Base-by-base conservation (phyloP, 2,113 vertebrate species). In the Tor tambroides region DNA sequence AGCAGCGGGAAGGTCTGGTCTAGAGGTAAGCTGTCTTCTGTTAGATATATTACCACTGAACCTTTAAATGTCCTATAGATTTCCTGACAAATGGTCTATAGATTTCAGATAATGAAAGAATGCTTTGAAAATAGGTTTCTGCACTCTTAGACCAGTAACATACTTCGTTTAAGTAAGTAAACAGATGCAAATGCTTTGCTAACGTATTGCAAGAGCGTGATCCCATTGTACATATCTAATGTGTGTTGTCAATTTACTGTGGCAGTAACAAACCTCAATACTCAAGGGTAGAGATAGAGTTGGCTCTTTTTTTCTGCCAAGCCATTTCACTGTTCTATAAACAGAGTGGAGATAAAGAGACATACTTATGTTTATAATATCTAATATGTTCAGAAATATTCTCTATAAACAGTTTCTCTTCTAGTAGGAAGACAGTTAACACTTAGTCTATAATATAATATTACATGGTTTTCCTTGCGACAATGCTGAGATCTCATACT, bases 1-100 rank as follows among this genome's bases (percentile, higher is more conserved):
- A 49, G 88, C 87, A 88, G 65, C 92, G 0, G 98, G 98, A 74
- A 93, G 97, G 72, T 92, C 95, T 0, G 98, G 98, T 56, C 93
- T 96, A 0, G 98, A 99, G 91, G 98, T 97, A 84, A 96, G 93
- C 15, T 51, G 19, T 87, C 32, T 6, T 69, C 30, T 87, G 4
- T 76, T 83, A 69, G 28, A 83, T 23, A 82, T 14, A 23, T 51
- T 30, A 0, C 51, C n/a, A 30, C 11, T 69, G 14, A 8, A 28
- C 26, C 74, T 77, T 63, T 81, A 81, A 43, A 81, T 43, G n/a
- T 2, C 14, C 23, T 72, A 38, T 38, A 10, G 30, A 75, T 59
- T 56, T 84, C 28, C n/a, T 23, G 41, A 84, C 69, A 74, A 23
- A 74, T 41, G 69, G 23, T 26, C 32, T 56, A 17, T 59, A 59